Conservation (phyloP, 2,113 vertebrate species). For the Oreochromis spilurus region DNA sequence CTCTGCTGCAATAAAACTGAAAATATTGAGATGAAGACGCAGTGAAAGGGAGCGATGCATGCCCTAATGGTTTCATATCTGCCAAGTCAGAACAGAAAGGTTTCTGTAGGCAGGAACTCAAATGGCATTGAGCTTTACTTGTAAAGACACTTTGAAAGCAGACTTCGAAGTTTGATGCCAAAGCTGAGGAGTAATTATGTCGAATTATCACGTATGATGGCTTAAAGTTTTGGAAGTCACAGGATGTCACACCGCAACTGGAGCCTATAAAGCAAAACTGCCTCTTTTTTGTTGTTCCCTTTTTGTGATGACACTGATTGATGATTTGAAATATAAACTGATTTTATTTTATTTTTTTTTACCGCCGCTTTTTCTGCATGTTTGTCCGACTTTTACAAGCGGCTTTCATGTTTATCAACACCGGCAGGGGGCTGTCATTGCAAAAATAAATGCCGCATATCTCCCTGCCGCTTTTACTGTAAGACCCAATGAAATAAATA, state of each 20-base stretch:
- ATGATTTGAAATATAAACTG: background rate
- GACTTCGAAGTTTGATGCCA: background rate
- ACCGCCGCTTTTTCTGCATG: background rate
- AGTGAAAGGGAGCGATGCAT: background rate
- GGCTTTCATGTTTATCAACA: slow-evolving; percentile 39
- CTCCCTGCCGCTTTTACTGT: slow-evolving; percentile 39
- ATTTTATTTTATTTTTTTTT: background rate
- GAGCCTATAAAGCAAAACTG: background rate
- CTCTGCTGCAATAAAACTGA: background rate
- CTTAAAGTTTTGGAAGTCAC: background rate
- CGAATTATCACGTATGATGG: background rate
- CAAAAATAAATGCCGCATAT: slow-evolving; percentile 21
- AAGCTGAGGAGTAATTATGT: background rate
- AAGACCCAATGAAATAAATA: slow-evolving; percentile 49
- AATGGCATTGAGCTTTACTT: background rate
- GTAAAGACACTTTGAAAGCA: background rate
- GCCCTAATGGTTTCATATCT: background rate
- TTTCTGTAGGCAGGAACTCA: background rate
- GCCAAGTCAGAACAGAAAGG: background rate
- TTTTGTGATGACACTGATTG: background rate
- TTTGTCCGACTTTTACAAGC: slow-evolving; percentile 1
- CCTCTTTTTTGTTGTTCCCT: background rate
- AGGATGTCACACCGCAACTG: too few relatives aligned
- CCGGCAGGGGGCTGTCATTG: slow-evolving; percentile 19
- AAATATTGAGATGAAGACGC: background rate